These are phyloP conservation scores for Macaria liturata DNA, from an alignment of 2,888 invertebrate genomes.

Conservation along the genomic window DNA sequence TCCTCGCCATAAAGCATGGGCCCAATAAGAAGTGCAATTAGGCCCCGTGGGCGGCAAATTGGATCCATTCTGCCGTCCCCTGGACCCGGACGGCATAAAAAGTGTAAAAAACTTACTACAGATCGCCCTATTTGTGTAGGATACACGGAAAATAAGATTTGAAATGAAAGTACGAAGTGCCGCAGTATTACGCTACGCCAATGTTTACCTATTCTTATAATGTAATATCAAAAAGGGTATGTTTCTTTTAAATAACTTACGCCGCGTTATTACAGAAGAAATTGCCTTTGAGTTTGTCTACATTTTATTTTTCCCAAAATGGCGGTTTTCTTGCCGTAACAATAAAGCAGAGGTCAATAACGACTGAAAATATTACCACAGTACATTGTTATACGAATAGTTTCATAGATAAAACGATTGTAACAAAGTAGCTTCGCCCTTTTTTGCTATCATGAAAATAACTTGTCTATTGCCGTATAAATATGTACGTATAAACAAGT, in stretches of 20 bases:
- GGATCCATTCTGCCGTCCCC: constrained; percentile 37
- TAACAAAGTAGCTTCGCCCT: background rate
- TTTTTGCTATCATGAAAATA: constrained; percentile 19
- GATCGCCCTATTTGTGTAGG: constrained; percentile 11
- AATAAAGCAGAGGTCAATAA: constrained; percentile 8
- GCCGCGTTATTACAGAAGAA: background rate
- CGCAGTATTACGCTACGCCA: too few species aligned
- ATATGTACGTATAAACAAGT: constrained; percentile 22
- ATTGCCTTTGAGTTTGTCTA: constrained; percentile 2
- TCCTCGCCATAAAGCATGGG: constrained; percentile 44
- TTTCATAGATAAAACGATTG: constrained; percentile 1
- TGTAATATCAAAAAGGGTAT: too few species aligned
- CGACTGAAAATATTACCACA: constrained; percentile 1
- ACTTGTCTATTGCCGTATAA: constrained; percentile 19
- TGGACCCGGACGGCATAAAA: constrained; percentile 24
- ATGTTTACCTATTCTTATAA: too few species aligned
- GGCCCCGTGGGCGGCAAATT: constrained; percentile 49
- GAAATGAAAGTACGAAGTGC: too few species aligned
- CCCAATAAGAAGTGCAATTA: constrained; percentile 54
- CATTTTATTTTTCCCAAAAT: constrained; percentile 10
- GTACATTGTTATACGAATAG: background rate
- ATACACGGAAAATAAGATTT: constrained; percentile 2
- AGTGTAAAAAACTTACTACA: constrained; percentile 22
- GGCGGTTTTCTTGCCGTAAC: background rate
- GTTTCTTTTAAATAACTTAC: too few species aligned